Conservation (phyloP, 2,888 invertebrate species). For the Epinotia demarniana region DNA sequence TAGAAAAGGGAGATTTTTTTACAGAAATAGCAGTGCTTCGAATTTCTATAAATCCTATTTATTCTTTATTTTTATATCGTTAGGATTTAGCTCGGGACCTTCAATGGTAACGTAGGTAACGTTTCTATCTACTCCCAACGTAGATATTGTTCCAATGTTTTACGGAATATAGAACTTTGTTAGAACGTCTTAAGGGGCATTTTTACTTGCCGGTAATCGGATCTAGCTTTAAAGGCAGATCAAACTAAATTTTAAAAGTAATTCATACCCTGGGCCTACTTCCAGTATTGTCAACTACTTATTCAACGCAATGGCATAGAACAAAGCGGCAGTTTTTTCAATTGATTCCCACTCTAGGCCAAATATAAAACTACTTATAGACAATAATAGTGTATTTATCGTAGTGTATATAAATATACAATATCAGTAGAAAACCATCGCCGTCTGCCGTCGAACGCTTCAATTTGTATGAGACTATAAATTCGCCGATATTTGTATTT, state of each 20-base stretch:
- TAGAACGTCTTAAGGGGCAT: too few relatives aligned
- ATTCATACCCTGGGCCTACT: too few relatives aligned
- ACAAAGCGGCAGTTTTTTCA: neutral
- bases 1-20: neutral
- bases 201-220: too few relatives aligned
- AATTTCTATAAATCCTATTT: neutral
- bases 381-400: slow-evolving; percentile 60
- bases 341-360: slow-evolving; percentile 42
- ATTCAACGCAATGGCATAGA: neutral
- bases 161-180: too few relatives aligned
- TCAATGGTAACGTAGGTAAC: neutral
- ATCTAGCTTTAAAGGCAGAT: too few relatives aligned
- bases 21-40: neutral
- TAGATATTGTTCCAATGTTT: too few relatives aligned
- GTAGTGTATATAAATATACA: slow-evolving; percentile 39
- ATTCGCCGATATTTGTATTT: neutral
- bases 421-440: slow-evolving; percentile 19
- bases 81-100: neutral
- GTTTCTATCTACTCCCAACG: neutral
- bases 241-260: too few relatives aligned
- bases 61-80: neutral
- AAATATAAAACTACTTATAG: slow-evolving; percentile 57
- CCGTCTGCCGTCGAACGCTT: neutral
- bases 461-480: neutral
- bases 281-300: neutral